Evolutionary conservation across 2,113 vertebrate genomes (phyloP), one percentile per base, ranked within the genome.

Genomic region (Ciconia boyciana): DNA sequence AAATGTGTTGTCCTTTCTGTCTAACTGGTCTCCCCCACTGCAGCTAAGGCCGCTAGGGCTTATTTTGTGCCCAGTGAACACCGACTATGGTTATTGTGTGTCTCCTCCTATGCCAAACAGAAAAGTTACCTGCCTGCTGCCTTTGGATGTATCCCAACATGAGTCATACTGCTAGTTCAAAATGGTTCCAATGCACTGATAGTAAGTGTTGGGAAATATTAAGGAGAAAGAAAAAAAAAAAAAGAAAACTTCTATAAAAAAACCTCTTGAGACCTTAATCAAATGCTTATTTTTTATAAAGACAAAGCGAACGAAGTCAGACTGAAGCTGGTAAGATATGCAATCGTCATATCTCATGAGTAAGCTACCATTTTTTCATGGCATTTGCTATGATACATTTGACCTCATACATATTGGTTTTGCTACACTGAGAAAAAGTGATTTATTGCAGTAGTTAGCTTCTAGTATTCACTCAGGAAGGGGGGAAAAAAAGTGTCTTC

Each of bases 371-470:
- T 68, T 75, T 92, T 90, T 90, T 87, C 49, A 57, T 54, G 60
- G 22, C n/a, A 62, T 95, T 96, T 77, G 7, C 21, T 94, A 21
- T 70, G 64, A 87, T 80, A 74, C 51, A 20, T 95, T 96, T 95
- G 89, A 89, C 77, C 72, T 95, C 82, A 72, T 87, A 87, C 0
- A 2, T 93, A 95, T 79, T 96, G 70, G 51, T 62, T 87, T 92
- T 90, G 36, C 55, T 91, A n/a, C 16, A 85, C n/a, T 54, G 62
- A 95, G 83, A 94, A 95, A 92, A 92, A 16, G 25, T 95, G 94
- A 96, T 96, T 97, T 92, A 97, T 96, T 96, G 83, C 49, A 78
- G 52, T 65, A 93, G 74, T 89, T 93, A 51, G 12, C 34, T 92
- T 83, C 64, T 36, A 71, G 66, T 75, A 76, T 94, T 95, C 89